Evolutionary conservation across 1,140 invertebrate species (phyloP), one percentile per base, ranked within the genome.

Genomic region (Drepana arcuata): DNA sequence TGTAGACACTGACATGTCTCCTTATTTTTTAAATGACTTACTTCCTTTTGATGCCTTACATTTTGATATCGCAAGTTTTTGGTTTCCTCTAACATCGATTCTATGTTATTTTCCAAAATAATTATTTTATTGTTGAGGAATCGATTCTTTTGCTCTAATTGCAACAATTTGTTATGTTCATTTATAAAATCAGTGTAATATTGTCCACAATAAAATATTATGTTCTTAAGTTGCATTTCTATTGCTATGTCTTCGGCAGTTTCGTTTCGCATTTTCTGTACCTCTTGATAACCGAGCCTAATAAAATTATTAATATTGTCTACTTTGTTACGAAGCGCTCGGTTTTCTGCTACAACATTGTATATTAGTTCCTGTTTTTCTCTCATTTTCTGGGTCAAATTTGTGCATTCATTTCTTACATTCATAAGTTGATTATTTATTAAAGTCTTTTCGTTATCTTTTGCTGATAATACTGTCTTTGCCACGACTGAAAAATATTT

Each of bases 81-180:
- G 5, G 58, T 14, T 43, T 55, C 42, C 30, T 54, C 39, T 15
- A 14, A 15, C 11, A 48, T 11, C 12, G 33, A 31, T 37, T 48
- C 25, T 31, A 56, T 35, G 10, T 48, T 41, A 21, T 30, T 48
- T 31, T 54, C 42, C 23, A 67, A 29, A 15, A 62, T 51, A 10
- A 11, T 41, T 9, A 59, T 31, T 54, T 64, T 59, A 29, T 48
- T 60, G 23, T 16, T 47, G 1, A 67, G 34, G 33, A 54, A 67
- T 24, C 39, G 13, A 41, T 64, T 66, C 21, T 47, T 59, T 27
- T 54, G 49, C 43, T 64, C 33, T 2, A 59, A 27, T 30, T 49
- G 37, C 7, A 33, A 7, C 11, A 31, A 44, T 26, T 40, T 53
- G 15, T 47, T 31, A 13, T 25, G 31, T 44, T 52, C 47, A 16